Evolutionary conservation across 2,888 invertebrate genomes (phyloP), one percentile per base, ranked within the genome.

Genomic region (Drosophila testacea): DNA sequence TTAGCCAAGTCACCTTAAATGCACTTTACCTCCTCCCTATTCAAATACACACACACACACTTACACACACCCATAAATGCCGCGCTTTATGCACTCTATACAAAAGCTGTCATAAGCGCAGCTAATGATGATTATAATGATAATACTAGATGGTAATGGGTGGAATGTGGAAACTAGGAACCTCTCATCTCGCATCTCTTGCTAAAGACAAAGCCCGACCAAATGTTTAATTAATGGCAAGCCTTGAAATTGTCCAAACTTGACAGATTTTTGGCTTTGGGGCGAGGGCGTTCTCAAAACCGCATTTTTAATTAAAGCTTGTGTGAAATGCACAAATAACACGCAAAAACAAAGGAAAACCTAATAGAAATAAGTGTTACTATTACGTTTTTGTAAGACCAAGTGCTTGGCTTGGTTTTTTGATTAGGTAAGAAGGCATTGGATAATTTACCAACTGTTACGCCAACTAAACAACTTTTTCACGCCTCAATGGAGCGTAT

Each of bases 401-500:
- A 59, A 46, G 47, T 32, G 30, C 3, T 32, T 50, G 55, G 30
- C 48, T 64, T 6, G 9, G 16, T 41, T 54, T 54, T 54, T 54
- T 39, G 50, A 57, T 86, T 86, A 67, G 73, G 86, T 62, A 81
- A 86, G 56, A 34, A 44, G 55, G 68, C 59, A 63, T 69, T 78
- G 64, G 42, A 48, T 69, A 63, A 67, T 65, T 68, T 32, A 10
- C 32, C 44, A 41, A 68, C 13, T 69, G 56, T 88, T 88, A 83
- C 81, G 56, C 64, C 71, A 88, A 62, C 72, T 7, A 39, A n/a
- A 13, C 57, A 57, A 57, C 39, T 48, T 69, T 60, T 88, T 83
- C 61, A 88, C 75, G 86, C 77, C 67, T 86, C 83, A 88, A 83
- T 86, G 81, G 68, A 83, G 83, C 83, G 89, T 51, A 80, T 47